Evolutionary conservation across 1,140 invertebrate genomes (phyloP), one percentile per base, ranked within the genome.

Genomic region (Drosophila serrata): DNA sequence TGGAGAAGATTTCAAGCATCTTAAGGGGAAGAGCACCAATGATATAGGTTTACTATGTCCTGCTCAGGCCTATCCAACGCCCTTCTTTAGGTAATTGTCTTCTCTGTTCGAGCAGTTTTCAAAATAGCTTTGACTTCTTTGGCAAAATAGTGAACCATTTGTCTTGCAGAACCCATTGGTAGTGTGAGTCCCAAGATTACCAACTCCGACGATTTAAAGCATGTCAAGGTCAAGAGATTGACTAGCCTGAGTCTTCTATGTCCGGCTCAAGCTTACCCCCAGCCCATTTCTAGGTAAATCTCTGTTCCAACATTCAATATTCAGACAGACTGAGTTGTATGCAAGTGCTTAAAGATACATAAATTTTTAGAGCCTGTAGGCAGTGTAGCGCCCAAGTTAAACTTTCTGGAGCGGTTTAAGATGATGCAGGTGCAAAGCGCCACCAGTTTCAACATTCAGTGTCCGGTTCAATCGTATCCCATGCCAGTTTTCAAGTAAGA

Each of bases 401-500:
- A 76, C 22, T 81, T 94, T 48, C 93, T 93, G 4, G 94, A 94
- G 58, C 93, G 94, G n/a, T 79, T 85, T 9, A 69, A 42, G 67
- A 82, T 90, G 80, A 82, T 79, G 74, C 72, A 85, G 48, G 43
- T 75, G 11, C 42, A 55, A 35, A 92, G 94, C 33, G 93, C 82
- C 35, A 77, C 88, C 43, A 92, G 85, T 29, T 93, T 94, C 58
- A 94, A 95, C 69, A 92, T 95, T 67, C 93, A 86, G 58, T 96
- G 96, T 90, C 95, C 95, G 84, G 95, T 95, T 53, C 96, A 97
- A 93, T 95, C 95, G 33, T 96, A 94, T 93, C 96, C 96, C 72
- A 94, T 95, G 88, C 94, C 94, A 31, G 84, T 94, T 69, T 94
- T 94, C 94, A 69, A 95, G 95, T 93, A 95, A 87, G 84, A 49